Base-by-base conservation (phyloP, 2,113 vertebrate species). In the Rhadina sibilatrix region DNA sequence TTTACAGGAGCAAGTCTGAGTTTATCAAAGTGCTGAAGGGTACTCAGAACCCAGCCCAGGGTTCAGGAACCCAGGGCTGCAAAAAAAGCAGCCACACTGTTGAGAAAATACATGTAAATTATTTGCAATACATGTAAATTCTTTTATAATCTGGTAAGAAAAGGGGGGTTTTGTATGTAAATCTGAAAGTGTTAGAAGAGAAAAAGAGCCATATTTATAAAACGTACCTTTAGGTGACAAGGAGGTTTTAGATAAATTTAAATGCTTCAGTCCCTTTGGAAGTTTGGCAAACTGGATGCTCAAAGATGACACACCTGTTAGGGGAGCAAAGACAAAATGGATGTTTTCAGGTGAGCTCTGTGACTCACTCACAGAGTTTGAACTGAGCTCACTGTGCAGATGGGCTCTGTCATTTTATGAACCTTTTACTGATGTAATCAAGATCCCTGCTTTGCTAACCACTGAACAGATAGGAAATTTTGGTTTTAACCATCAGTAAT, bases 161-260 rank as follows among this genome's bases (percentile, higher is more conserved):
- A 60, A 69, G 10, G 8, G 47, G 44, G 21, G 42, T 64, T 78
- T 61, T 50, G 10, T 38, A 49, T 33, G 4, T 5, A 71, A 64
- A 15, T 11, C 31, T 60, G 23, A 65, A 84, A 56, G 12, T 15
- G 86, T 52, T 23, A 64, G 28, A 72, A 37, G 3, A 78, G 25
- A 54, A 68, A 70, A 49, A 49, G 42, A 46, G 4, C 12, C 3
- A 22, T 35, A 78, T 21, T 69, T 75, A 25, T 53, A 71, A 94
- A 92, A 82, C 69, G 56, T 98, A 99, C 99, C 99, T 99, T 99
- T 99, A 97, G 99, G 98, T 93, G 99, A 99, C 90, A 99, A 91
- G 94, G 99, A 99, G 97, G 99, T 99, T 98, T 98, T 99, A 52
- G 99, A 99, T 91, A 99, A 98, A 97, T 99, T 99, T 97, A 99